Conservation (phyloP, 2,888 invertebrate genomes). For the Atethmia centrago region DNA sequence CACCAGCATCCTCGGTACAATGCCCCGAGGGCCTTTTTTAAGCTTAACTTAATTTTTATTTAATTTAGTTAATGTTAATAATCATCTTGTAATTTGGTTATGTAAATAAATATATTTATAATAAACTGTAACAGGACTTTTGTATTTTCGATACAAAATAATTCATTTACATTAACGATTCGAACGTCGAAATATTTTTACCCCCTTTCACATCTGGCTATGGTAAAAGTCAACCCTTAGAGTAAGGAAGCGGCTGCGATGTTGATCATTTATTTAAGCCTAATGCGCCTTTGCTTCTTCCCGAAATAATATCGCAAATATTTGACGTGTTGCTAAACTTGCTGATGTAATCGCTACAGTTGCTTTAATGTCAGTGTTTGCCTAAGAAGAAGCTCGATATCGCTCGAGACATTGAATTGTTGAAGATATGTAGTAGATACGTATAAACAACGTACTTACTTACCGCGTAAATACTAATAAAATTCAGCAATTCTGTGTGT, state of each 20-base stretch:
- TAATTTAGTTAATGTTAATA: too few relatives aligned
- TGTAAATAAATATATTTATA: too few relatives aligned
- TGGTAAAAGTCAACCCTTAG: neutral
- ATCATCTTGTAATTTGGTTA: too few relatives aligned
- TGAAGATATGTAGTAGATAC: neutral
- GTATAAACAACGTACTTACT: neutral
- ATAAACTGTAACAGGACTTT: neutral
- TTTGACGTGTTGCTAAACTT: conserved; percentile 1
- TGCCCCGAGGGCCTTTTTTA: too few relatives aligned
- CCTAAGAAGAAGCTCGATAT: neutral
- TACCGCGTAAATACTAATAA: conserved; percentile 46
- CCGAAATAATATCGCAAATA: neutral
- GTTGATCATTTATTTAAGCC: neutral
- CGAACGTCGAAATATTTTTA: neutral
- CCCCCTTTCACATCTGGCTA: neutral
- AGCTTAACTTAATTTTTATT: too few relatives aligned
- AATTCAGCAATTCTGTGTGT: conserved; percentile 48
- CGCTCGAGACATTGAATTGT: neutral
- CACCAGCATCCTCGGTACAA: too few relatives aligned
- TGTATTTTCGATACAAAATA: neutral
- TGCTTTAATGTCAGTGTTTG: neutral
- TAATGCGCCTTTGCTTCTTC: neutral
- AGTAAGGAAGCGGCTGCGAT: neutral
- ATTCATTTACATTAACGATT: too few relatives aligned
- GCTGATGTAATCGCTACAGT: neutral